Evolutionary conservation across 1,140 invertebrate species (phyloP), one percentile per base, ranked within the genome.

Genomic region (Berghia stephanieae): DNA sequence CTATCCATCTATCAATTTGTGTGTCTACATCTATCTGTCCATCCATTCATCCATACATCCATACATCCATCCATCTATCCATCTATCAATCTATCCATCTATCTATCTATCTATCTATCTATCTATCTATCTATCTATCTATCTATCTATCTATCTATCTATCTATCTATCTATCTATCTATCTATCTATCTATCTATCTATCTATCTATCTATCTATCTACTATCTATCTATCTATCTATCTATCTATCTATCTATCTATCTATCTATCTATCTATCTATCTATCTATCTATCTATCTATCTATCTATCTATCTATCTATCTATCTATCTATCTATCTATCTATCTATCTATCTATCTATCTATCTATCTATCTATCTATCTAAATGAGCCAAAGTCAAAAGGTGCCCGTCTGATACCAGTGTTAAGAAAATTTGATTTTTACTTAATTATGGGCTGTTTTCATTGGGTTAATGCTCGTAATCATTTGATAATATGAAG

Each of bases 341-440:
- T 10, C 6, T 68, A 2, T 40, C 5, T 42, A 24, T 68, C 66
- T 27, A n/a, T 68, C 66, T 36, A 36, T 40, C 36, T 36, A 40
- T 68, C 66, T 68, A 5, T 42, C 66, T 68, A 36, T 68, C 66
- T 68, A 42, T 5, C 66, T 68, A 36, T 68, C 66, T 42, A 27
- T 68, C 36, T 13, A 68, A n/a, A 60, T 63, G 57, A 63, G 57
- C 8, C 13, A 31, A 27, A 31, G 57, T 10, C 8, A 31, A 16
- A 31, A 10, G 27, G 8, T 10, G 57, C 8, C 8, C 27, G 27
- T 18, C 27, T 63, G 57, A 27, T 63, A 27, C 13, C 13, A 10
- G 57, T 10, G 27, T 8, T 18, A 63, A 8, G 27, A 63, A 27
- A 31, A 63, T 8, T 31, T 63, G 57, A 27, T 27, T 10, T 10